Base-by-base conservation (phyloP, 37 sponge, comb jelly and placozoan genomes). In the Bolinopsis microptera region DNA sequence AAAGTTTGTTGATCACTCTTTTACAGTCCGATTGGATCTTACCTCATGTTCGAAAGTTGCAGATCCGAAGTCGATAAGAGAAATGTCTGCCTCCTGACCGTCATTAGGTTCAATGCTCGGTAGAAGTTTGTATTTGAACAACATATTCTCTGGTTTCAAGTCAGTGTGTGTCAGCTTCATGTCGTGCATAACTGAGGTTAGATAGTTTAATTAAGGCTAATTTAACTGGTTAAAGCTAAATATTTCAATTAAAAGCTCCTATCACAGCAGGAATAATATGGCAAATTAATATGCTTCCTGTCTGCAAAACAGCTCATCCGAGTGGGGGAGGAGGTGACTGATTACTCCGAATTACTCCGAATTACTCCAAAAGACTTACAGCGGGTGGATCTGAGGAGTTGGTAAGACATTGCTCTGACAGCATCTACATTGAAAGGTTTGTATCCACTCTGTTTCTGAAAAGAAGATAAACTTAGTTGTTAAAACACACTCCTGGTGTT, bases 61-160 rank as follows among this genome's bases (percentile, higher is more conserved):
- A 34, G 99, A 98, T 26, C 99, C 99, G 94, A 98, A 98, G 94
- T 98, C 99, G 76, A 98, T 98, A 83, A 98, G 90, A 27, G 90
- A 39, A 23, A 86, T 41, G 61, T 86, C 90, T 27, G 90, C 90
- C 90, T 86, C 37, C 95, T 93, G 38, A 94, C 96, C 94, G 77
- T 94, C 76, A 93, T 94, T 32, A 94, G 76, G 90, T 95, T 94
- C 61, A 96, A 95, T 70, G 61, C 76, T 39, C 93, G 92, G 86
- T 94, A 94, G 38, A 75, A 86, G 41, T n/a, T 86, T 86, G 61
- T 33, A 41, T 27, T 94, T 95, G 94, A 99, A 99, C 41, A 99
- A 94, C n/a, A 99, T 94, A 82, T 99, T 99, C 94, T 99, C 99
- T 33, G 99, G 99, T 68, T 99, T 99, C 92, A 99, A 94, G 95